Conservation (phyloP, 2,797 vertebrate species). For the Neosilurus hyrtlii region DNA sequence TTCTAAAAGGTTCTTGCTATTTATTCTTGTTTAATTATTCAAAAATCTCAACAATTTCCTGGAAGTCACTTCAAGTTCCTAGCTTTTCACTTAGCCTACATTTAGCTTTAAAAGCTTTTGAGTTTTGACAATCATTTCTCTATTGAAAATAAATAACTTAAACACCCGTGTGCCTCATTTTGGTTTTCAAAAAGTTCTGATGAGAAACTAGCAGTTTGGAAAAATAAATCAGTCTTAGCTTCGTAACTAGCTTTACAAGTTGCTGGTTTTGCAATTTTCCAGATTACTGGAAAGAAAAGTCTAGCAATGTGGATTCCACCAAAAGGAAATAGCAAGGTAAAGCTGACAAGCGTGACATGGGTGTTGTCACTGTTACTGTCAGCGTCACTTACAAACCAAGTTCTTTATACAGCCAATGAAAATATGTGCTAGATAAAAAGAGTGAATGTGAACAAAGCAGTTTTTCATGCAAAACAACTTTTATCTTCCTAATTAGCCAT, state of each 20-base stretch:
- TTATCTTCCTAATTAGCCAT: neutral
- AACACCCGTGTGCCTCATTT: too few species aligned
- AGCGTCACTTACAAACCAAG: neutral
- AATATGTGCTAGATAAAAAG: neutral
- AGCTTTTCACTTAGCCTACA: too few species aligned
- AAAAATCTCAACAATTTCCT: too few species aligned
- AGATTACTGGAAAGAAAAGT: neutral
- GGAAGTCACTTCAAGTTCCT: too few species aligned
- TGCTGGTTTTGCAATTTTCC: neutral
- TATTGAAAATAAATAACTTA: too few species aligned
- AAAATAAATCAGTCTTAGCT: too few species aligned
- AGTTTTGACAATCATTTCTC: too few species aligned
- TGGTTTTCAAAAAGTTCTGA: too few species aligned
- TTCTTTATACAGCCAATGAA: neutral
- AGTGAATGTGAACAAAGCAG: neutral
- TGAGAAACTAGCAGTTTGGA: too few species aligned
- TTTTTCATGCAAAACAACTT: neutral
- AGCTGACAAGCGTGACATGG: neutral
- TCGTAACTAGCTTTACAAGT: neutral
- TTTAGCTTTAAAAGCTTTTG: too few species aligned
- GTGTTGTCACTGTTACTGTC: neutral
- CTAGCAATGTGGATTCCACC: neutral
- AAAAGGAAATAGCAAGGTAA: neutral
- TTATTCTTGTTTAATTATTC: too few species aligned
- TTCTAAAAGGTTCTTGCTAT: too few species aligned